Conservation (phyloP, 2,797 vertebrate genomes). For the Naso thynnoides region DNA sequence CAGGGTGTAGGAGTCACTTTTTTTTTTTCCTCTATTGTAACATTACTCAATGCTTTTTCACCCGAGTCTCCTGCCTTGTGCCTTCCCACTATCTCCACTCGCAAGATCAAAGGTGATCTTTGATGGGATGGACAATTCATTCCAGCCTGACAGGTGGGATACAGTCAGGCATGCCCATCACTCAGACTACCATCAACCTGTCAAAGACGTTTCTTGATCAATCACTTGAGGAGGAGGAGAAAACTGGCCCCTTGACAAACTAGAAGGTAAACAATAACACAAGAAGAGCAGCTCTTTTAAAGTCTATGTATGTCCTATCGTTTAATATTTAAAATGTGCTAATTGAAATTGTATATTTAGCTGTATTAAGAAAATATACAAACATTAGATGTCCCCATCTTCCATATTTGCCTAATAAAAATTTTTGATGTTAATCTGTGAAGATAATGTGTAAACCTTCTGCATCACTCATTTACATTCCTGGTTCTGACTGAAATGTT, state of each 20-base stretch:
- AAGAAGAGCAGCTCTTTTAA: conserved; percentile 39
- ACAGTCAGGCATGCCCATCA: conserved; percentile 84
- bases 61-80: conserved; percentile 44
- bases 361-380: not conserved
- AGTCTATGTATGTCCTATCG: conserved; percentile 13
- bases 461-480: not conserved
- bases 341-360: conserved; percentile 3
- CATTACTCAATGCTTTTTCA: conserved; percentile 57
- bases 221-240: conserved; percentile 80
- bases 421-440: not conserved
- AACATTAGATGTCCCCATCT: not conserved
- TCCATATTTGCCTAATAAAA: not conserved
- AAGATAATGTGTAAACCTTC: not conserved
- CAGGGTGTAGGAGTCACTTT: conserved; percentile 15
- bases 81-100: conserved; percentile 67
- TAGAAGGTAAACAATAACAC: conserved; percentile 69
- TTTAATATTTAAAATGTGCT: conserved; percentile 2
- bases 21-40: conserved; percentile 30
- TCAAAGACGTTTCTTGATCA: conserved; percentile 86
- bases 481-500: conserved; percentile 2
- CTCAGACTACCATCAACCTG: conserved; percentile 86
- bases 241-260: conserved; percentile 82
- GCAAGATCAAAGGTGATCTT: conserved; percentile 86
- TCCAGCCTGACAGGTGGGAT: conserved; percentile 82
- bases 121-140: conserved; percentile 86